Evolutionary conservation across 2,113 vertebrate species (phyloP).

Genomic region (Leptobrachium ailaonicum): DNA sequence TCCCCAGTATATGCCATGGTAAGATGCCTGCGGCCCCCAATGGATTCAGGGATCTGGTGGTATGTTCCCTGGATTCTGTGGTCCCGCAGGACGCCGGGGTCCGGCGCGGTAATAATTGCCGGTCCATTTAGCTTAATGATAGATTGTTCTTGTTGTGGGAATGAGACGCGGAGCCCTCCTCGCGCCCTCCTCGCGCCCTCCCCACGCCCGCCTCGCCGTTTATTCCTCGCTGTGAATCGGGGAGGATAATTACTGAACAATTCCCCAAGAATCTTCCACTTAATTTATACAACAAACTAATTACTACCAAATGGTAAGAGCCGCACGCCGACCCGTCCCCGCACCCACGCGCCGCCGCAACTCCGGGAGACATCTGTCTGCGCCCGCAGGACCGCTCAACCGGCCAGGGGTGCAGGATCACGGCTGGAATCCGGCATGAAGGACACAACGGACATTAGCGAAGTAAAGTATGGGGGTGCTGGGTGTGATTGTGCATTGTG

Average conservation of each 20-base stretch:
- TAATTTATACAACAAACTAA: conserved; percentile 99
- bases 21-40: too few species aligned
- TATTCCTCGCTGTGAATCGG: conserved; percentile 69
- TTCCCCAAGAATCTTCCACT: conserved; percentile 86
- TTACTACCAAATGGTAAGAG: conserved; percentile 94
- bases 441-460: too few species aligned
- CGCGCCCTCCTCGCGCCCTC: conserved; percentile 60
- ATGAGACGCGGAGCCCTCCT: conserved; percentile 62
- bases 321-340: conserved; percentile 88
- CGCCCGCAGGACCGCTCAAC: conserved; percentile 59
- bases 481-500: too few species aligned
- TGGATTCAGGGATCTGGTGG: too few species aligned
- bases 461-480: too few species aligned
- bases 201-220: conserved; percentile 47
- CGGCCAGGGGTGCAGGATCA: conserved; percentile 56
- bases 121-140: conserved; percentile 67
- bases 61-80: too few species aligned
- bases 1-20: too few species aligned
- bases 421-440: too few species aligned
- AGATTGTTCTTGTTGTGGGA: conserved; percentile 62
- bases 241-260: conserved; percentile 87
- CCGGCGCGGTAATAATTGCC: conserved; percentile 55
- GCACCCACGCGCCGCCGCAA: conserved; percentile 81
- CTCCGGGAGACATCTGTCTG: conserved; percentile 79
- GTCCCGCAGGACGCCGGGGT: not conserved